phyloP scores from a whole-genome alignment of 2,888 invertebrate species.

The Margaritifera margaritifera region DNA sequence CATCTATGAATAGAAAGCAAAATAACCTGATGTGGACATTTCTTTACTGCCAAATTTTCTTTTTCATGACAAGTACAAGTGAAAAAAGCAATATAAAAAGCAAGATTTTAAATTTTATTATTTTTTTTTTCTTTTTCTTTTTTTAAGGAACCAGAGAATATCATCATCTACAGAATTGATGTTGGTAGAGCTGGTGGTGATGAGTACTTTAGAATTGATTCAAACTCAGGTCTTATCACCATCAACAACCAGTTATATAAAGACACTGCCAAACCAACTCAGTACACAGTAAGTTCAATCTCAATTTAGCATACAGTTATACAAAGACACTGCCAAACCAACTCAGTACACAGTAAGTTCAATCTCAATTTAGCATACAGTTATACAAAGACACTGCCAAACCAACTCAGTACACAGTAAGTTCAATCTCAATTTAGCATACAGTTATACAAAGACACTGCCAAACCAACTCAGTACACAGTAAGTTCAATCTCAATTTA shows the following conservation, averaged over 20 bases:
- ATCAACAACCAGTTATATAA: constrained; percentile 37
- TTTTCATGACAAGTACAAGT: neutral
- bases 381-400: constrained; percentile 35
- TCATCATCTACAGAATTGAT: constrained; percentile 37
- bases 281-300: constrained; percentile 31
- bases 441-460: constrained; percentile 38
- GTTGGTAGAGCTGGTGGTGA: constrained; percentile 26
- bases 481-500: constrained; percentile 22
- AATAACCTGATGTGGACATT: too few species aligned
- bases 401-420: constrained; percentile 32
- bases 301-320: constrained; percentile 31
- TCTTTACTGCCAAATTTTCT: too few species aligned
- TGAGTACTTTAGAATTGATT: constrained; percentile 52
- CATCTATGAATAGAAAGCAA: too few species aligned
- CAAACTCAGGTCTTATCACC: constrained; percentile 46
- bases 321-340: constrained; percentile 30
- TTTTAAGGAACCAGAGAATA: constrained; percentile 53
- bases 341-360: constrained; percentile 31
- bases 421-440: constrained; percentile 3
- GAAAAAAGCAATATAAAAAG: neutral
- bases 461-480: constrained; percentile 22
- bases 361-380: constrained; percentile 1
- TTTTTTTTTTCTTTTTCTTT: neutral
- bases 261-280: constrained; percentile 24
- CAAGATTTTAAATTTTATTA: neutral